Evolutionary conservation across 2,888 invertebrate species (phyloP).

Genomic region (Anarsia innoxiella): DNA sequence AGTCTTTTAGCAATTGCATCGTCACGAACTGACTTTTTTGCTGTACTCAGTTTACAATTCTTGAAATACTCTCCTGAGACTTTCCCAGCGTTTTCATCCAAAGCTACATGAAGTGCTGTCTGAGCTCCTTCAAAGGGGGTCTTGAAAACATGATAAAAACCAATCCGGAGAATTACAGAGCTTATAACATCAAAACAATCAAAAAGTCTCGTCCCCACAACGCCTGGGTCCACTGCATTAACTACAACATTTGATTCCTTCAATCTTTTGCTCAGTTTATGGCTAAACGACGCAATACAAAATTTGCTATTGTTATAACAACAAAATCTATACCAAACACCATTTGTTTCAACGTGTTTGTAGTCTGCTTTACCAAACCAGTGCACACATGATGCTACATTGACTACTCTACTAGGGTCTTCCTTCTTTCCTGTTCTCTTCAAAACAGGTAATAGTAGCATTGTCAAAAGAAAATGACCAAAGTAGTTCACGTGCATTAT

Average conservation of each 20-base stretch:
- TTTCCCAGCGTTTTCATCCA: constrained; percentile 80
- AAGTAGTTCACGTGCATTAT: constrained; percentile 96
- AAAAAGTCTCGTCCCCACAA: constrained; percentile 87
- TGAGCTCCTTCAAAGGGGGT: constrained; percentile 87
- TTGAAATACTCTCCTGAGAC: constrained; percentile 84
- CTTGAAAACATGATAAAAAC: constrained; percentile 81
- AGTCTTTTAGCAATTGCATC: constrained; percentile 80
- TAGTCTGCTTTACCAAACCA: constrained; percentile 78
- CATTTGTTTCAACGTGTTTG: not conserved
- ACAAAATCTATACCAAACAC: constrained; percentile 30
- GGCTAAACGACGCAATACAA: constrained; percentile 81
- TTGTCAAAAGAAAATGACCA: constrained; percentile 93
- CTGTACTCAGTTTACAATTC: constrained; percentile 80
- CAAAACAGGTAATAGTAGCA: constrained; percentile 87
- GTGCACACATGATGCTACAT: constrained; percentile 86
- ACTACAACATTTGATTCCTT: constrained; percentile 79
- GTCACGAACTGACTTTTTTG: constrained; percentile 76
- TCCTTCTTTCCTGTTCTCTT: constrained; percentile 70
- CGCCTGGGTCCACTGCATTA: constrained; percentile 89
- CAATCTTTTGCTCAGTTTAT: constrained; percentile 81
- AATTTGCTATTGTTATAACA: constrained; percentile 80
- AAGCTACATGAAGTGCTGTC: constrained; percentile 82
- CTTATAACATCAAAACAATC: constrained; percentile 58
- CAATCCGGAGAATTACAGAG: constrained; percentile 53
- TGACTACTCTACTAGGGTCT: constrained; percentile 82